Base-by-base conservation (phyloP, 2,113 vertebrate species). In the Centrocercus urophasianus region DNA sequence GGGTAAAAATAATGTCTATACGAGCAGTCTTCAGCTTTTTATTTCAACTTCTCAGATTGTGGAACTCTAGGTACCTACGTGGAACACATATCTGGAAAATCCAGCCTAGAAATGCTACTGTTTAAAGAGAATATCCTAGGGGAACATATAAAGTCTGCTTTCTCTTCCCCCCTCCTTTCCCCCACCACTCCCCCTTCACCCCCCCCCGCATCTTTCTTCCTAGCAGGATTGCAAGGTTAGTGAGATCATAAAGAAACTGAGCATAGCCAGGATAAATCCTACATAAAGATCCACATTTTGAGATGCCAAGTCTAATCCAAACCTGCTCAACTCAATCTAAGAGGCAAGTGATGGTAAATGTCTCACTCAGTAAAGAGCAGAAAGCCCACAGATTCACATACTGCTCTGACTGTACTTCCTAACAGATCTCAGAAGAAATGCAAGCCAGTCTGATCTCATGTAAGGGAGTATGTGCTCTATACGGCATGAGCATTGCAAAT, bases 1-100 rank as follows among this genome's bases (percentile, higher is more conserved):
- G 74, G 94, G 88, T 90, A 92, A 97, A 97, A 97, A 92, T 92
- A 90, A 95, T 81, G 92, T 96, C 88, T 96, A 96, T 91, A 96
- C 12, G 84, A 96, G 86, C 65, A 93, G 42, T 45, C 73, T 95
- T 96, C 89, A 83, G 77, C 73, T 94, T 97, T 95, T 96, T 93
- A 90, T 88, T 95, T 92, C 84, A 88, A 32, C 59, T 86, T 82
- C 86, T 95, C 77, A 89, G 77, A 95, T 91, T 89, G 84, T 91
- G 93, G 89, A 96, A 89, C 86, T 74, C 88, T 66, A 94, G 88
- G 61, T 93, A 89, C 93, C 87, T 8, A 79, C 92, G 65, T 70
- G 57, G 67, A 95, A 74, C 34, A 83, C 84, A 92, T n/a, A 54
- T 77, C 72, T 84, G 75, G 91, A 97, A 97, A 97, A 94, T 86